These are phyloP conservation scores for Paracanthobrama guichenoti DNA, from an alignment of 2,113 vertebrate species.

Conservation along the genomic window DNA sequence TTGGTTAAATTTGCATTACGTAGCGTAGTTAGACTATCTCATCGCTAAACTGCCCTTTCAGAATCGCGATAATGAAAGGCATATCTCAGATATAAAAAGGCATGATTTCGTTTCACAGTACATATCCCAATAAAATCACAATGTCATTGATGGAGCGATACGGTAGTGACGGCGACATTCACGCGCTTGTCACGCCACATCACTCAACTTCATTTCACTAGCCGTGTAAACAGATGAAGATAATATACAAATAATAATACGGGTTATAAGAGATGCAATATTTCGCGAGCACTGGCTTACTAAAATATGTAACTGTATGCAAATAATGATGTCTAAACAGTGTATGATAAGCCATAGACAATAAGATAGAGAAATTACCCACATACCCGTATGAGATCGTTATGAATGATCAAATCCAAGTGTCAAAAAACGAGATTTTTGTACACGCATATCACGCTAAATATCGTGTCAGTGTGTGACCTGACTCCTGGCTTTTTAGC, in stretches of 20 bases:
- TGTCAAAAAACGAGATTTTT: background rate
- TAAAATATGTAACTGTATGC: background rate
- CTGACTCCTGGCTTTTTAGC: background rate
- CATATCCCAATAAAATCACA: background rate
- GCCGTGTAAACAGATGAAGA: background rate
- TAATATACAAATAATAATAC: background rate
- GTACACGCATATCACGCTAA: background rate
- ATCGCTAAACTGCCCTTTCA: background rate
- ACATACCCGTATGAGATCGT: conserved; percentile 38
- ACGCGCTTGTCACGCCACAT: background rate
- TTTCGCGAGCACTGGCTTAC: background rate
- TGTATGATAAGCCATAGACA: background rate
- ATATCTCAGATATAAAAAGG: background rate
- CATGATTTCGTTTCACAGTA: background rate
- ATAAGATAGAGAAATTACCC: background rate
- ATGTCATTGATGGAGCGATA: conserved; percentile 25
- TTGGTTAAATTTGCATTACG: background rate
- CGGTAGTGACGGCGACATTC: background rate
- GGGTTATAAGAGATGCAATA: background rate
- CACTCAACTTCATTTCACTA: background rate
- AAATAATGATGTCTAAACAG: background rate
- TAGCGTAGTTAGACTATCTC: background rate
- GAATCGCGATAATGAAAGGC: background rate
- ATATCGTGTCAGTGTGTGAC: background rate
- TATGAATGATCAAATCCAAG: background rate